A percentile compares a stretch with the other conserved stretches of the same genome.
phyloP scores from a whole-genome alignment of 2,113 vertebrate genomes.

The Trachemys scripta region DNA sequence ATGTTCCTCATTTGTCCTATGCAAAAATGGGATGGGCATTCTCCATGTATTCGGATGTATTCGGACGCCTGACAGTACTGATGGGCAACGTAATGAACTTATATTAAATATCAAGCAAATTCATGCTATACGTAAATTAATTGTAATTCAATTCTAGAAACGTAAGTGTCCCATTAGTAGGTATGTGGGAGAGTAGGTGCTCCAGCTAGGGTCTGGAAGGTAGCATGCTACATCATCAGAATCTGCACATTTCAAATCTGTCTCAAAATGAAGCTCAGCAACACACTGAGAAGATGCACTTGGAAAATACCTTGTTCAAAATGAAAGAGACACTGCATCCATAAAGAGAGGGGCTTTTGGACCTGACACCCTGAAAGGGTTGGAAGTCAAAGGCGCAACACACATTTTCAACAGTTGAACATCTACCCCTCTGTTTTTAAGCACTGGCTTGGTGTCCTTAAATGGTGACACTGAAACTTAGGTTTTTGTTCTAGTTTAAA shows the following conservation, averaged over 20 bases:
- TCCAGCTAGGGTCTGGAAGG: background rate
- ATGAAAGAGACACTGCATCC: accelerated
- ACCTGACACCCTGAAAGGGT: background rate
- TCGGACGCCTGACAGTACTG: background rate
- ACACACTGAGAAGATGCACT: background rate
- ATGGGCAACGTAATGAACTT: background rate
- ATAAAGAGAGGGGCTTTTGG: accelerated
- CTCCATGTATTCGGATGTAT: background rate
- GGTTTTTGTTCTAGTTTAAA: slow-evolving; percentile 29
- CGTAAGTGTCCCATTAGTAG: background rate
- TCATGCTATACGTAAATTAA: background rate
- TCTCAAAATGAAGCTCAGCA: background rate
- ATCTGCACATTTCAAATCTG: background rate
- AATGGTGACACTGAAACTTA: slow-evolving; percentile 9
- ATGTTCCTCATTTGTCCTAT: background rate
- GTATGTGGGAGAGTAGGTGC: background rate
- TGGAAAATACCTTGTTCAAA: background rate
- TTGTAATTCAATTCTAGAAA: background rate
- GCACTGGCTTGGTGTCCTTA: background rate
- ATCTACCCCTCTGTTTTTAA: background rate
- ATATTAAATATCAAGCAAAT: background rate
- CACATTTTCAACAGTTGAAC: background rate
- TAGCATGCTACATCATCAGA: background rate
- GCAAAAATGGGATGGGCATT: background rate
- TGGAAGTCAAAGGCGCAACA: background rate